These are phyloP conservation scores for Panonychus citri DNA, from an alignment of 1,140 invertebrate genomes.

Conservation along the genomic window DNA sequence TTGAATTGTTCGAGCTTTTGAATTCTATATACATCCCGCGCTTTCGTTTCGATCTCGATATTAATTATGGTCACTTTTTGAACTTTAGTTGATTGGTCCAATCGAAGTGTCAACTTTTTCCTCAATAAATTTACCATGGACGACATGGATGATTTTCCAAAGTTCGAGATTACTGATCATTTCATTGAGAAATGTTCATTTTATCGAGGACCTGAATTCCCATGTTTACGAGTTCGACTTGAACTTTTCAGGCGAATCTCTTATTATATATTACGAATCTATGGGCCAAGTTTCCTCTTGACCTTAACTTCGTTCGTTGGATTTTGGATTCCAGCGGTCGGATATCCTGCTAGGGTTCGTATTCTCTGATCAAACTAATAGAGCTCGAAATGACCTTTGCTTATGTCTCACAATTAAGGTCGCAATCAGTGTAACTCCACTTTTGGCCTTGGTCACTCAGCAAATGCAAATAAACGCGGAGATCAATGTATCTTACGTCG, in stretches of 20 bases:
- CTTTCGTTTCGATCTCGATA: neutral
- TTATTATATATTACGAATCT: conserved; percentile 12
- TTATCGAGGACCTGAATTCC: conserved; percentile 9
- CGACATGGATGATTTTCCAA: neutral
- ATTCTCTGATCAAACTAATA: neutral
- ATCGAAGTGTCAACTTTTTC: conserved; percentile 5
- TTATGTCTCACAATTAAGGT: neutral
- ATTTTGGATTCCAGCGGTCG: conserved; percentile 13
- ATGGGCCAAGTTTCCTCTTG: conserved; percentile 12
- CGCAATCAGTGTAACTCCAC: conserved; percentile 25
- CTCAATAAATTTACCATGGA: neutral
- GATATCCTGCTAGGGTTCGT: conserved; percentile 13
- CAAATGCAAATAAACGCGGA: conserved; percentile 31
- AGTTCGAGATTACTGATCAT: conserved; percentile 1
- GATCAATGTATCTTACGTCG: conserved; percentile 27
- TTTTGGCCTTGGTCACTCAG: conserved; percentile 39
- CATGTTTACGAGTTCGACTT: conserved; percentile 9
- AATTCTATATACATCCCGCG: no score
- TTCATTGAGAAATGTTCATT: neutral
- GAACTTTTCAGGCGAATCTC: conserved; percentile 6
- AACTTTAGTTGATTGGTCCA: neutral
- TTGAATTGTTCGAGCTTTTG: no score
- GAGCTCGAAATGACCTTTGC: neutral
- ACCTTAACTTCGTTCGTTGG: conserved; percentile 13
- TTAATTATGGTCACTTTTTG: neutral